Percentiles rank a stretch among this genome's conserved stretches.
Evolutionary conservation across 2,888 invertebrate species (phyloP).

Genomic region (Nematopogon swammerdamellus): DNA sequence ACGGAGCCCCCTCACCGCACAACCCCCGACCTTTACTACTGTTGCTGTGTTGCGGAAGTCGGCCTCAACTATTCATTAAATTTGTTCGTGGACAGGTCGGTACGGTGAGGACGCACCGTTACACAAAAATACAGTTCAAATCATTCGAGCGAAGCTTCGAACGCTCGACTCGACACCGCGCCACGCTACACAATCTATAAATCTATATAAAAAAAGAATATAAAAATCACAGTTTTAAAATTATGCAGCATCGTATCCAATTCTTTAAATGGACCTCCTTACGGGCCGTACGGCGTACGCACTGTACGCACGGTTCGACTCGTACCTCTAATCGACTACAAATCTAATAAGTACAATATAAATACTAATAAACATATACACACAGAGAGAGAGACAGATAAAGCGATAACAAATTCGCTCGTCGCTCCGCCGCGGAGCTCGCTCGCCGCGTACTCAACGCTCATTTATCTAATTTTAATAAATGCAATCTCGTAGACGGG

Average conservation of each 20-base stretch:
- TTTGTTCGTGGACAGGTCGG: no score
- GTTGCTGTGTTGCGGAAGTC: no score
- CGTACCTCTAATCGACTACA: constrained; percentile 33
- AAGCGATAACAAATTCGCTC: constrained; percentile 20
- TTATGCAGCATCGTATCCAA: constrained; percentile 45
- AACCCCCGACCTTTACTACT: no score
- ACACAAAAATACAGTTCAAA: no score
- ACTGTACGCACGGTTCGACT: constrained; percentile 9
- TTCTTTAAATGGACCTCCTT: neutral
- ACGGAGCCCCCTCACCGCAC: no score
- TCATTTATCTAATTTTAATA: neutral
- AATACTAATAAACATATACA: constrained; percentile 38
- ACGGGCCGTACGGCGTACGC: neutral
- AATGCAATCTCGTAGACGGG: neutral
- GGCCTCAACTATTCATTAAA: no score
- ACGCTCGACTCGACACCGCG: constrained; percentile 26
- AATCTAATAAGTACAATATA: constrained; percentile 52
- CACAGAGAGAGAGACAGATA: constrained; percentile 49
- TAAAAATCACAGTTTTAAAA: constrained; percentile 56
- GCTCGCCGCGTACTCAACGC: neutral
- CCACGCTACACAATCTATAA: constrained; percentile 48
- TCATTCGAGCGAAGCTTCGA: no score
- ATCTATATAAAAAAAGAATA: constrained; percentile 45
- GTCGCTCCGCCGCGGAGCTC: neutral
- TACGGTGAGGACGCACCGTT: no score